Evolutionary conservation across 2,888 invertebrate genomes (phyloP).

Genomic region (Proisotoma minuta): DNA sequence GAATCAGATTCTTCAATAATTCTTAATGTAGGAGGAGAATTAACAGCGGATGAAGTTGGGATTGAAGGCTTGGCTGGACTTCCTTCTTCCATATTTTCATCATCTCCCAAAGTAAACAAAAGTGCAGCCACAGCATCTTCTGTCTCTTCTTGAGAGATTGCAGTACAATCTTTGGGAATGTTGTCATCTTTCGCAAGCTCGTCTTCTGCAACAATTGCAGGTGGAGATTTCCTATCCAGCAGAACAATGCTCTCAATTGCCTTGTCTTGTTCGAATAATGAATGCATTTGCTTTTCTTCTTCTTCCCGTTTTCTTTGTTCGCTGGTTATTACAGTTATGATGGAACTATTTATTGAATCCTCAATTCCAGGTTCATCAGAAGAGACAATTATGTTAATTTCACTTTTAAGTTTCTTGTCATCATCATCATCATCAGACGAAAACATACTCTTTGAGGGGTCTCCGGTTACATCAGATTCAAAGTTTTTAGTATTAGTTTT

Average conservation of each 20-base stretch:
- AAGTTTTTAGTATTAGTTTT: background rate
- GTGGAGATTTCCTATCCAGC: constrained; percentile 45
- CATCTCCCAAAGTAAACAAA: constrained; percentile 66
- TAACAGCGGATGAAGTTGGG: constrained; percentile 13
- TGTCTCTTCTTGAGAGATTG: constrained; percentile 87
- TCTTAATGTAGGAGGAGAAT: constrained; percentile 42
- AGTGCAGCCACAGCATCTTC: constrained; percentile 86
- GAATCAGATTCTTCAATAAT: constrained; percentile 35
- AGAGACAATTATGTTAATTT: constrained; percentile 41
- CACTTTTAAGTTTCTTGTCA: constrained; percentile 43
- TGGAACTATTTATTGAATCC: constrained; percentile 8
- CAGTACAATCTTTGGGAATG: constrained; percentile 63
- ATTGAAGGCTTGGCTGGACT: constrained; percentile 5
- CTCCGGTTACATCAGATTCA: background rate
- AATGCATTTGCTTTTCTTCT: constrained; percentile 52
- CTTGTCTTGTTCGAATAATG: constrained; percentile 49
- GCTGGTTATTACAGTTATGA: constrained; percentile 18
- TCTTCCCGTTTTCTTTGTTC: constrained; percentile 46
- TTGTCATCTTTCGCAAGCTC: constrained; percentile 41
- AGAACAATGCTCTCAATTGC: constrained; percentile 49
- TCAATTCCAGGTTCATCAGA: constrained; percentile 32
- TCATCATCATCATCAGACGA: constrained; percentile 46
- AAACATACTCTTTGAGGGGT: constrained; percentile 33
- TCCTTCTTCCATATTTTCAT: constrained; percentile 33
- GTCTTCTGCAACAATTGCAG: constrained; percentile 47